These are phyloP conservation scores for Lochmaea capreae DNA, from an alignment of 2,888 invertebrate species.

Conservation along the genomic window DNA sequence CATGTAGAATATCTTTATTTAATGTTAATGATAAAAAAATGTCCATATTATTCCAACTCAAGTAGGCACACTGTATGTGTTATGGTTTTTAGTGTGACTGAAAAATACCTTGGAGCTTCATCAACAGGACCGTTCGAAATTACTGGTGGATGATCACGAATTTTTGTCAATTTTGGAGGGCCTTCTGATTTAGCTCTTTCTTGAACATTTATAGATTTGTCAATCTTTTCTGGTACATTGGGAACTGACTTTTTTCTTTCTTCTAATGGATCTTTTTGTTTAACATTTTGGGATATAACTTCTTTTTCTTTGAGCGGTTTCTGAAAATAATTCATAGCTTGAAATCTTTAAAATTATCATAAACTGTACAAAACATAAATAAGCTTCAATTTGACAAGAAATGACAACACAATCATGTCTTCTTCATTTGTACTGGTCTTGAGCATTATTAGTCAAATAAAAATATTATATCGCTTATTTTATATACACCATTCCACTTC, in stretches of 20 bases:
- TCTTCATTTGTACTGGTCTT: constrained; percentile 30
- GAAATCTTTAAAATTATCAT: neutral
- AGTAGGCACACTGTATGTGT: neutral
- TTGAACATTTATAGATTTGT: constrained; percentile 43
- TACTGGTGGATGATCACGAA: constrained; percentile 35
- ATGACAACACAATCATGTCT: constrained; percentile 11
- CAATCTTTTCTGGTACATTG: constrained; percentile 49
- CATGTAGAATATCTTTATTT: too few relatives aligned
- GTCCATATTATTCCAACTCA: too few relatives aligned
- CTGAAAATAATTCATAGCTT: constrained; percentile 25
- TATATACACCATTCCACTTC: too few relatives aligned
- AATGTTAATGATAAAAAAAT: too few relatives aligned
- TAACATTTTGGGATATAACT: constrained; percentile 19
- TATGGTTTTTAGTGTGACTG: neutral
- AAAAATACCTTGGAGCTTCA: constrained; percentile 37
- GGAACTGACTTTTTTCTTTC: constrained; percentile 50
- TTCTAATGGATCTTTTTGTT: constrained; percentile 29
- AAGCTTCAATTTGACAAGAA: neutral
- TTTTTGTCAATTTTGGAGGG: constrained; percentile 37
- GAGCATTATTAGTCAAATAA: constrained; percentile 8
- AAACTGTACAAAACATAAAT: neutral
- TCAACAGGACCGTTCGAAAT: constrained; percentile 40
- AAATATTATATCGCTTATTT: too few relatives aligned
- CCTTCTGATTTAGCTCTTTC: constrained; percentile 49
- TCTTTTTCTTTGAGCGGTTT: constrained; percentile 30